These are phyloP conservation scores for Lynx canadensis DNA, from an alignment of 2,113 vertebrate species.

Conservation along the genomic window DNA sequence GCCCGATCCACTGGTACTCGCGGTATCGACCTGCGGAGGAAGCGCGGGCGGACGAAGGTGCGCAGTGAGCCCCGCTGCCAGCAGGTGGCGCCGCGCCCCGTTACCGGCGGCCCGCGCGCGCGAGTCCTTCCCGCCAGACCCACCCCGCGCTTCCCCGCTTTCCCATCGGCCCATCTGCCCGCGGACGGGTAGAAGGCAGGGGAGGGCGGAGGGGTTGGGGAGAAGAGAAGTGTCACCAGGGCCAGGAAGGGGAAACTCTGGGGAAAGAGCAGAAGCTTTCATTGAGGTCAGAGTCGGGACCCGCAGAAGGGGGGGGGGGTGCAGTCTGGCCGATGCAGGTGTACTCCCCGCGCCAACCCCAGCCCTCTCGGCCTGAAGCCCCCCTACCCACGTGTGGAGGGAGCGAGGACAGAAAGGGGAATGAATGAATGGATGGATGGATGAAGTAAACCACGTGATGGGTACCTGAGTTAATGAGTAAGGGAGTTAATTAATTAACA, in stretches of 20 bases:
- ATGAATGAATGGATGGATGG: neutral
- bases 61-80: constrained; percentile 21
- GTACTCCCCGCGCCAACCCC: neutral
- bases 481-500: neutral
- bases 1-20: constrained; percentile 96
- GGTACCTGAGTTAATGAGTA: neutral
- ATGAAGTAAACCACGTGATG: neutral
- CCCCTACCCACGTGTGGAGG: neutral
- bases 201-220: neutral
- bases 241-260: neutral
- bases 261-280: neutral
- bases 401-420: neutral
- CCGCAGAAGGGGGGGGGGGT: neutral
- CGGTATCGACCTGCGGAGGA: constrained; percentile 88
- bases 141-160: neutral
- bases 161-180: neutral
- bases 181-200: neutral
- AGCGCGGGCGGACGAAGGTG: neutral
- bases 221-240: neutral
- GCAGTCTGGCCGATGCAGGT: neutral
- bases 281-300: neutral
- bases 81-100: constrained; percentile 45
- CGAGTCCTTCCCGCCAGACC: neutral
- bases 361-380: neutral
- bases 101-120: too few relatives aligned